These are phyloP conservation scores for Chrysocyon brachyurus DNA, from an alignment of 2,797 vertebrate genomes.

Conservation along the genomic window DNA sequence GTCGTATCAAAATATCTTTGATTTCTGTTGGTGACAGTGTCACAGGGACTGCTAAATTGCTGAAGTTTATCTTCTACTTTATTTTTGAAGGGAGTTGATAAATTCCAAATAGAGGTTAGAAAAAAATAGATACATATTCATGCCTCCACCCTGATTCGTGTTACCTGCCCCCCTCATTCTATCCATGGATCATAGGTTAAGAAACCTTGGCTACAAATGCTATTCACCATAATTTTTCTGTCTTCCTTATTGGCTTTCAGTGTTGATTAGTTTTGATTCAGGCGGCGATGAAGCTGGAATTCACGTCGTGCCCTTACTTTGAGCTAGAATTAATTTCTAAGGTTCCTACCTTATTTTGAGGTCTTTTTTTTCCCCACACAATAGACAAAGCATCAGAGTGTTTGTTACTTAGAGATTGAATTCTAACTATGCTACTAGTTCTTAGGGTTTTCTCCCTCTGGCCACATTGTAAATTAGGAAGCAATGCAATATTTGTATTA, in stretches of 20 bases:
- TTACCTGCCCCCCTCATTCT: neutral
- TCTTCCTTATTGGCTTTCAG: neutral
- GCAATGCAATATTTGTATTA: neutral
- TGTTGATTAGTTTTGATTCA: neutral
- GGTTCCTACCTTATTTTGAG: neutral
- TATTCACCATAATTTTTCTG: neutral
- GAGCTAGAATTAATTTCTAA: conserved; percentile 1
- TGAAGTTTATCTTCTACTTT: neutral
- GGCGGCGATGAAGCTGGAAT: neutral
- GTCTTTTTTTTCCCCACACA: neutral
- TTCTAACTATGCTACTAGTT: neutral
- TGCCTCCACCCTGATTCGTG: neutral
- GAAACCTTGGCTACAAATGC: conserved; percentile 3
- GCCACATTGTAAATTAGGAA: conserved; percentile 43
- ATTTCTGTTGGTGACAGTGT: conserved; percentile 18
- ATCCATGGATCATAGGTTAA: neutral
- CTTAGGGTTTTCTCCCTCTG: neutral
- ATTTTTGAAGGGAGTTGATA: neutral
- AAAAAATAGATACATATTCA: neutral
- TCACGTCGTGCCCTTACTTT: neutral
- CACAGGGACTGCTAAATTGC: neutral
- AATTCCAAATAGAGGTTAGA: neutral
- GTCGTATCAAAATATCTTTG: neutral
- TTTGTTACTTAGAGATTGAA: neutral
- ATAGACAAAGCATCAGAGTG: neutral